A percentile compares a stretch with the other conserved stretches of the same genome.
phyloP scores from a whole-genome alignment of 2,888 invertebrate species.

The Melanchra persicariae region DNA sequence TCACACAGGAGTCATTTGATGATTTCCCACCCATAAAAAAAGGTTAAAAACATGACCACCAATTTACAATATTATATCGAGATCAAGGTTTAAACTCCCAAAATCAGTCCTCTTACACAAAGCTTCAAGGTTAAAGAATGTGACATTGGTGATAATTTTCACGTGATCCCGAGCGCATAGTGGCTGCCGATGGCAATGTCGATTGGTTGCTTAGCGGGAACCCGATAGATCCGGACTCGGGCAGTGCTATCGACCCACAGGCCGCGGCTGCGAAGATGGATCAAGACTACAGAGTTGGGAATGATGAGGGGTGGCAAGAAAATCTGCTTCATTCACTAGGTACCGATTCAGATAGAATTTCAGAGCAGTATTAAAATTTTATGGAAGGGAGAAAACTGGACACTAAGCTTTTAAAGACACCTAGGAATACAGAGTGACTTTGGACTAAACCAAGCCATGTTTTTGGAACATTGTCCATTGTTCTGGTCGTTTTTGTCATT shows the following conservation, averaged over 20 bases:
- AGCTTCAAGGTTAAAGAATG: conserved; percentile 4
- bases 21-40: no score
- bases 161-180: conserved; percentile 11
- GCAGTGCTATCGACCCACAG: conserved; percentile 60
- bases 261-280: conserved; percentile 30
- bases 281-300: conserved; percentile 22
- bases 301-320: not conserved
- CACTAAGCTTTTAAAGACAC: not conserved
- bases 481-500: not conserved
- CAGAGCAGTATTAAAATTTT: not conserved
- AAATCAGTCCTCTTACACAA: not conserved
- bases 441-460: not conserved
- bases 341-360: no score
- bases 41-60: not conserved
- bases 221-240: conserved; percentile 62
- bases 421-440: no score
- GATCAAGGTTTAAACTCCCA: not conserved
- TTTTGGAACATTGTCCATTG: not conserved
- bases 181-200: conserved; percentile 31
- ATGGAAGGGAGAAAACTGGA: not conserved
- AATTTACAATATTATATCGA: not conserved
- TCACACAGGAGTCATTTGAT: no score
- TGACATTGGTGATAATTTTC: conserved; percentile 27
- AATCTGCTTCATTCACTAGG: not conserved
- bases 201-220: conserved; percentile 47